Conservation (phyloP, 2,797 vertebrate genomes). For the Geotrypetes seraphini region DNA sequence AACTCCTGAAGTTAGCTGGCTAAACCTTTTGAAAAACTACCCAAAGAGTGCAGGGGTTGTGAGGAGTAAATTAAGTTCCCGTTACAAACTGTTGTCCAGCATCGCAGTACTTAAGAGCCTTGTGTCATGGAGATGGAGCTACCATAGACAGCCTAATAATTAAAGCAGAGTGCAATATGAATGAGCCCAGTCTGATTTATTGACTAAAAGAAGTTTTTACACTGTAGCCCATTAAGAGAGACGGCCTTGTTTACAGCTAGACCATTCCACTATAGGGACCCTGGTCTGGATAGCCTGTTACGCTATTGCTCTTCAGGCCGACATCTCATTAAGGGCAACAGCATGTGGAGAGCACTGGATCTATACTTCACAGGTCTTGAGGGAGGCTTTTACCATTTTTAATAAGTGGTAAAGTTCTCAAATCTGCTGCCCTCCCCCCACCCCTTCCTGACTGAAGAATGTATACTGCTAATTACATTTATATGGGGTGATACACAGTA, state of each 20-base stretch:
- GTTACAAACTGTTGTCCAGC: slow-evolving; percentile 9
- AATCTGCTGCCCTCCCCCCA: slow-evolving; percentile 33
- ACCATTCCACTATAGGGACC: slow-evolving; percentile 43
- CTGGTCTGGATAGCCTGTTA: slow-evolving; percentile 36
- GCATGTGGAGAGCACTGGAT: slow-evolving; percentile 37
- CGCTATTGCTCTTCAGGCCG: slow-evolving; percentile 45
- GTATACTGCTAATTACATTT: too few species aligned
- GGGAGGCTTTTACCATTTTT: slow-evolving; percentile 48
- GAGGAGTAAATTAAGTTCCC: slow-evolving; percentile 21
- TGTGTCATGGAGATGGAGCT: slow-evolving; percentile 21
- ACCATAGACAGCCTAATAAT: slow-evolving; percentile 30
- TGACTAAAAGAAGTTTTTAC: slow-evolving; percentile 51
- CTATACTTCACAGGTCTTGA: slow-evolving; percentile 40
- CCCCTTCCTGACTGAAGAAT: slow-evolving; percentile 16
- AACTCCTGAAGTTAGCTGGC: too few species aligned
- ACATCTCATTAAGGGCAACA: slow-evolving; percentile 48
- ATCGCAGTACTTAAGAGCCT: neutral
- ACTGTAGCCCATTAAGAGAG: slow-evolving; percentile 45
- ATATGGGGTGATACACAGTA: too few species aligned
- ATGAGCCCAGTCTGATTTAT: slow-evolving; percentile 44
- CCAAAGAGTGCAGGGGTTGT: neutral
- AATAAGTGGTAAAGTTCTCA: slow-evolving; percentile 45
- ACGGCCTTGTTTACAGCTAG: slow-evolving; percentile 48
- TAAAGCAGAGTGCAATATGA: slow-evolving; percentile 35
- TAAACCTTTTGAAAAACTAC: too few species aligned